A percentile compares a stretch with the other conserved stretches of the same genome.
phyloP scores from a whole-genome alignment of 2,797 vertebrate species.

The Coluber constrictor region DNA sequence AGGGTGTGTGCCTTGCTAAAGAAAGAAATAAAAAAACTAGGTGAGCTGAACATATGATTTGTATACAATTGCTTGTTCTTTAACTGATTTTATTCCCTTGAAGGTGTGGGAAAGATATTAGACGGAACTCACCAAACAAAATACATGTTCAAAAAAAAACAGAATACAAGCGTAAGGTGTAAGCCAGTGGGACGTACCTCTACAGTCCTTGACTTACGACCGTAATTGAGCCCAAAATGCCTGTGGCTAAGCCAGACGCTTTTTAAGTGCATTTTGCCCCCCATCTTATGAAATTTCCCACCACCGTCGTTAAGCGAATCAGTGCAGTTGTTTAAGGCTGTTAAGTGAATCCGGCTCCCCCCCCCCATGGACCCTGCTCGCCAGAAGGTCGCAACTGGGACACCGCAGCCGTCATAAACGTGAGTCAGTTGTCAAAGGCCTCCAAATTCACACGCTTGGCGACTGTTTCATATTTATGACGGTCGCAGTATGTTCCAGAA shows the following conservation, averaged over 20 bases:
- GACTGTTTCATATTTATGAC: no score
- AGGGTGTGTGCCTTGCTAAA: neutral
- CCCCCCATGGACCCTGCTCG: neutral
- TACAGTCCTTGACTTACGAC: neutral
- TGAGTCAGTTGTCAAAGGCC: neutral
- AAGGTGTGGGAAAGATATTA: neutral
- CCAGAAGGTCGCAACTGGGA: neutral
- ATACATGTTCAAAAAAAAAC: no score
- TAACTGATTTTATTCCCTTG: neutral
- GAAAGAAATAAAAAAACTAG: neutral
- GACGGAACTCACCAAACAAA: neutral
- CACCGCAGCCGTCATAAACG: accelerated
- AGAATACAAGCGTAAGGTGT: neutral
- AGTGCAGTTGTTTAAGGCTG: neutral
- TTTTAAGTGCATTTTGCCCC: no score
- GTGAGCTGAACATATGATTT: neutral
- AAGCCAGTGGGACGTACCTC: neutral
- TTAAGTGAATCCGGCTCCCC: neutral
- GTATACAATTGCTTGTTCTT: neutral
- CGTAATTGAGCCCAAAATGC: neutral
- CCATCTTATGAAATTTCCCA: no score
- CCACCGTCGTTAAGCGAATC: no score
- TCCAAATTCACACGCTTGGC: no score
- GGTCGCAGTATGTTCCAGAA: no score
- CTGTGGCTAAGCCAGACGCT: neutral